phyloP scores from a whole-genome alignment of 2,888 invertebrate genomes.

The Drosophila formosana region DNA sequence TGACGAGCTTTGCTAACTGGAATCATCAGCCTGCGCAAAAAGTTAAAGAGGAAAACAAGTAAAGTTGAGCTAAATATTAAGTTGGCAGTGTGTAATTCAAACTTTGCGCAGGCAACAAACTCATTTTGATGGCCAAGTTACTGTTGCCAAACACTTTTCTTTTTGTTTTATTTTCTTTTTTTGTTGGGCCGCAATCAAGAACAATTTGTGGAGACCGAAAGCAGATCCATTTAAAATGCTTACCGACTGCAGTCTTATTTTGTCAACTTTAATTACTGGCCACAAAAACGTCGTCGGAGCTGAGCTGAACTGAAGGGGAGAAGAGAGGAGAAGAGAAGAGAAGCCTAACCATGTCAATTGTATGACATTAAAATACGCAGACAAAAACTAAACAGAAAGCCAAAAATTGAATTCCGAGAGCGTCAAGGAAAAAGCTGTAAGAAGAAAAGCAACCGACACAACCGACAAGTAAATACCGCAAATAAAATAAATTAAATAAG shows the following conservation, averaged over 20 bases:
- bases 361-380: slow-evolving; percentile 73
- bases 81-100: slow-evolving; percentile 2
- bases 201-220: slow-evolving; percentile 14
- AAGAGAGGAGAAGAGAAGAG: slow-evolving; percentile 12
- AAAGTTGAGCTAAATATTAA: not conserved
- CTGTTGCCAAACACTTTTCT: slow-evolving; percentile 10
- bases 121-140: slow-evolving; percentile 10
- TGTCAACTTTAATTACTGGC: slow-evolving; percentile 75
- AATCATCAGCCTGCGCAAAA: not conserved
- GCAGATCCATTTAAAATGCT: slow-evolving; percentile 50
- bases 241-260: slow-evolving; percentile 42
- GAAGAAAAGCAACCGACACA: slow-evolving; percentile 28
- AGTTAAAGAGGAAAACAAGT: not conserved
- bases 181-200: slow-evolving; percentile 17
- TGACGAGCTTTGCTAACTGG: not conserved
- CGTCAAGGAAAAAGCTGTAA: slow-evolving; percentile 25
- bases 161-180: not conserved
- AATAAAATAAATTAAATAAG: slow-evolving; percentile 80
- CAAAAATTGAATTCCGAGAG: slow-evolving; percentile 71
- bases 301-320: not conserved
- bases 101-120: slow-evolving; percentile 3
- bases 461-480: slow-evolving; percentile 75
- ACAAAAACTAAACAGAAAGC: slow-evolving; percentile 51
- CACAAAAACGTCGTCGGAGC: slow-evolving; percentile 50
- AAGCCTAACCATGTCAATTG: slow-evolving; percentile 73